Base-by-base conservation (phyloP, 2,113 vertebrate species). In the Potamarius usumacintae region DNA sequence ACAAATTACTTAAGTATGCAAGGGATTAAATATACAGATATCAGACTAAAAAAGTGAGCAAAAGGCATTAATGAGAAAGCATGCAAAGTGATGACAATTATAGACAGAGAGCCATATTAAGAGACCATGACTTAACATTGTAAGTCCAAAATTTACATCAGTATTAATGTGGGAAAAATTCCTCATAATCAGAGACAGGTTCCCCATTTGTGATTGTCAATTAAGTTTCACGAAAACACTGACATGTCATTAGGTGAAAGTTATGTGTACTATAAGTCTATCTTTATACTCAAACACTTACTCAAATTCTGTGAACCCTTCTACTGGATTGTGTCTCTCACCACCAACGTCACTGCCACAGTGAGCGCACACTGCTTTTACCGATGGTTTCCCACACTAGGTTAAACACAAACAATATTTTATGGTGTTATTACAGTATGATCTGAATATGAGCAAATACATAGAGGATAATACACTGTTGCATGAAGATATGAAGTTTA, bases 281-380 rank as follows among this genome's bases (percentile, higher is more conserved):
- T 78, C 12, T 52, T 50, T 12, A 14, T 14, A 55, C 17, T 27
- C 15, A 80, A 1, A 6, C 78, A 22, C 83, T 89, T 72, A 90
- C 88, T 55, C 42, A 63, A 83, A 58, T 4, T 48, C 58, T 58
- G 0, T 82, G 67, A 90, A 90, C 65, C 88, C 90, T 58, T 83
- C 17, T 20, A 89, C 88, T 63, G 90, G 18, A 17, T 1, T 34
- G 74, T 89, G 78, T 0, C 0, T 0, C 55, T 4, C 18, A 34
- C 89, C 89, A 85, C 89, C 89, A 82, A 90, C 67, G 6, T 65
- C 25, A 58, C 27, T 55, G 12, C 42, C 11, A 74, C 90, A 90
- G 53, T 25, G 25, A 30, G 52, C 3, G 11, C 90, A 90, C 18
- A 2, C 20, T 25, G 1, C 11, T 74, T 20, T 77, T 34, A 57